A percentile compares a stretch with the other conserved stretches of the same genome.
These are phyloP conservation scores for Cheilinus undulatus DNA, from an alignment of 2,113 vertebrate species.

Conservation along the genomic window DNA sequence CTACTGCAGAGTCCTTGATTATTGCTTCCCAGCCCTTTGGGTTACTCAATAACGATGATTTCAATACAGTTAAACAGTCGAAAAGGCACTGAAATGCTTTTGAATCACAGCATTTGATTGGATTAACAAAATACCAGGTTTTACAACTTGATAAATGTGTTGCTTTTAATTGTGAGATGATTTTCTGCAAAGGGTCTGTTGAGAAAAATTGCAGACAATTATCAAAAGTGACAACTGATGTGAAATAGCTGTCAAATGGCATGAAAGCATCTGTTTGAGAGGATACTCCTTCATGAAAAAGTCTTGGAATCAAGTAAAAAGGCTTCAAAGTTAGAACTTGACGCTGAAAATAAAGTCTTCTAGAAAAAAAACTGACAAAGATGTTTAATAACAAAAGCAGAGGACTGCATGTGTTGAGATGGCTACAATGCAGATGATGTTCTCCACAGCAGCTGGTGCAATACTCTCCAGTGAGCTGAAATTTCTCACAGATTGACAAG, in stretches of 20 bases:
- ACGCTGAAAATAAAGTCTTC: too few species aligned
- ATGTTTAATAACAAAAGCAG: too few species aligned
- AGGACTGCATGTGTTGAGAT: too few species aligned
- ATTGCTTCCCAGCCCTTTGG: not conserved
- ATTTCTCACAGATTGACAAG: too few species aligned
- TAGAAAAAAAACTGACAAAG: too few species aligned
- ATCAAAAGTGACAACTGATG: slow-evolving; percentile 19
- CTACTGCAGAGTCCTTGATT: not conserved
- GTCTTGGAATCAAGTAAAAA: not conserved
- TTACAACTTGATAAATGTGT: not conserved
- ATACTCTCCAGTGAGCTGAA: too few species aligned
- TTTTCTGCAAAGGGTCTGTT: slow-evolving; percentile 5
- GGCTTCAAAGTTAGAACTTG: too few species aligned
- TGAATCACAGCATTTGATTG: not conserved
- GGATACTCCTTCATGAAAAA: not conserved
- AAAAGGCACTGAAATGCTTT: not conserved
- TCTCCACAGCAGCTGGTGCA: too few species aligned
- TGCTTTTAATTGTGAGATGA: slow-evolving; percentile 3
- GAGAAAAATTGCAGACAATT: not conserved
- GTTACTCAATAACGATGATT: too few species aligned
- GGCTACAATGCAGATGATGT: too few species aligned
- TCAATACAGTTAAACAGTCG: not conserved
- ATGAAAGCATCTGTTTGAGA: too few species aligned
- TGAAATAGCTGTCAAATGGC: not conserved
- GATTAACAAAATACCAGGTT: not conserved